phyloP scores from a whole-genome alignment of 2,888 invertebrate species.

The Laothoe populi region DNA sequence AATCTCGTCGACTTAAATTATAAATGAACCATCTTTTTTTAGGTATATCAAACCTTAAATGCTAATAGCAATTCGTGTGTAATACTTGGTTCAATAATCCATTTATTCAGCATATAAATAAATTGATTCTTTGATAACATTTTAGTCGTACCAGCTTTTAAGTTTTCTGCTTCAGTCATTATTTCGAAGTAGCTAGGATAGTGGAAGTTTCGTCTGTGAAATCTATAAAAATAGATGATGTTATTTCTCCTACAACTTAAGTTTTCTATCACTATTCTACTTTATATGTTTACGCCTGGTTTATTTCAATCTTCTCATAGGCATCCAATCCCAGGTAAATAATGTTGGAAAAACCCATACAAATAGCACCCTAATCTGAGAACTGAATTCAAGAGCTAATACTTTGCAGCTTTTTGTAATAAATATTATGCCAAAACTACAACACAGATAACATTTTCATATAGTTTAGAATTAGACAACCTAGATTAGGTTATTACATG shows the following conservation, averaged over 20 bases:
- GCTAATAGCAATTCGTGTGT: slow-evolving; percentile 71
- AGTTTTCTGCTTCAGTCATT: slow-evolving; percentile 63
- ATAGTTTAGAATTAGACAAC: too few relatives aligned
- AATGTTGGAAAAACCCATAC: neutral
- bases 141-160: slow-evolving; percentile 59
- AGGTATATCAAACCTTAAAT: slow-evolving; percentile 53
- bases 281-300: too few relatives aligned
- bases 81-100: slow-evolving; percentile 58
- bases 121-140: slow-evolving; percentile 68
- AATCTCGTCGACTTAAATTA: neutral
- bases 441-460: too few relatives aligned
- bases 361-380: neutral
- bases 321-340: too few relatives aligned
- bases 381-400: neutral
- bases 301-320: too few relatives aligned
- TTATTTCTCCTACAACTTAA: neutral
- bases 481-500: too few relatives aligned
- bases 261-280: too few relatives aligned
- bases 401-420: neutral
- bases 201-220: slow-evolving; percentile 67
- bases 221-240: slow-evolving; percentile 48
- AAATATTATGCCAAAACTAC: too few relatives aligned
- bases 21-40: neutral
- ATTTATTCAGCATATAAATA: slow-evolving; percentile 66
- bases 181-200: slow-evolving; percentile 71